phyloP scores from a whole-genome alignment of 2,113 vertebrate genomes.

The Andinoacara biseriatus region DNA sequence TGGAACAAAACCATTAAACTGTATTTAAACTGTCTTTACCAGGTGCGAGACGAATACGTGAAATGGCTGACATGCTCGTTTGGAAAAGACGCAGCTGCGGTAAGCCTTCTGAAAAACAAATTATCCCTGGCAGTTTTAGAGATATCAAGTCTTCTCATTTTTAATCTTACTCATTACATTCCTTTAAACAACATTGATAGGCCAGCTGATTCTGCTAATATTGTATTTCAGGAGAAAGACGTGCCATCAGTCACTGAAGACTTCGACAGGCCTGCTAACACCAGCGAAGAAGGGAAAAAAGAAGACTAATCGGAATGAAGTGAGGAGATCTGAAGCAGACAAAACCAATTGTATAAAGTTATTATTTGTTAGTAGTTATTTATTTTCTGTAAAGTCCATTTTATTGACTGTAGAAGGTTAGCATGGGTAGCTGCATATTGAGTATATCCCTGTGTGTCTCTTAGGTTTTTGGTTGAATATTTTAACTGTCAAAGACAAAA shows the following conservation, averaged over 20 bases:
- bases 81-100: slow-evolving; percentile 23
- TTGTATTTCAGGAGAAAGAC: slow-evolving; percentile 37
- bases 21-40: neutral
- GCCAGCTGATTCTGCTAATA: neutral
- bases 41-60: slow-evolving; percentile 65
- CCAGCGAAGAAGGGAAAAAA: neutral
- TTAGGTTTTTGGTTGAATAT: neutral
- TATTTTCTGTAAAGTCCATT: neutral
- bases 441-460: neutral
- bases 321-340: neutral
- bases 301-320: neutral
- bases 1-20: neutral
- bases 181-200: neutral
- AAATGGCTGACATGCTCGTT: slow-evolving; percentile 51
- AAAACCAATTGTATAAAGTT: neutral
- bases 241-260: slow-evolving; percentile 45
- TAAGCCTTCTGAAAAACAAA: slow-evolving; percentile 12
- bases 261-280: slow-evolving; percentile 27
- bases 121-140: neutral
- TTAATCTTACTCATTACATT: neutral
- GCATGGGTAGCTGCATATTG: neutral
- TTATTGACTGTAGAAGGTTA: neutral
- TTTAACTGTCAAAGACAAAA: neutral
- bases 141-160: neutral
- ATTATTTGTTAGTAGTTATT: neutral